A percentile compares a stretch with the other conserved stretches of the same genome.
phyloP scores from a whole-genome alignment of 2,797 vertebrate species.

The Holocentrus rufus region DNA sequence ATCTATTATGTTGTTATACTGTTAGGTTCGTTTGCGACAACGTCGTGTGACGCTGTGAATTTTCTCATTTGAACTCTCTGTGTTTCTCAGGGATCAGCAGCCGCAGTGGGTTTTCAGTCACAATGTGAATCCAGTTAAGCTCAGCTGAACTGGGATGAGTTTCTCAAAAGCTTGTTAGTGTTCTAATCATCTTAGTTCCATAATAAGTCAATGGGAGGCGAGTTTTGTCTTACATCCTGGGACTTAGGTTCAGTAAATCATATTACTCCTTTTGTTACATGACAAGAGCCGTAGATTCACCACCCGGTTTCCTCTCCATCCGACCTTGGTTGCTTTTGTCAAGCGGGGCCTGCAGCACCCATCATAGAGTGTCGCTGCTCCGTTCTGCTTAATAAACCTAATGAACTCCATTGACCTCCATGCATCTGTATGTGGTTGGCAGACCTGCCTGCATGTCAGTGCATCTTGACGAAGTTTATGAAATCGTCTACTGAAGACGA shows the following conservation, averaged over 20 bases:
- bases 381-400: not conserved
- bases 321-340: too few relatives aligned
- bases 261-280: not conserved
- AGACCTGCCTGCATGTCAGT: constrained; percentile 13
- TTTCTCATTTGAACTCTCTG: not conserved
- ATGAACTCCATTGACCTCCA: constrained; percentile 12
- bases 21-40: too few relatives aligned
- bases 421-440: constrained; percentile 29
- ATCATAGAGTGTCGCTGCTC: not conserved
- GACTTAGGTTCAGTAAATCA: not conserved
- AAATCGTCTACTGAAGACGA: constrained; percentile 25
- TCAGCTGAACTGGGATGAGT: not conserved
- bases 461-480: constrained; percentile 1
- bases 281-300: not conserved
- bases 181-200: not conserved
- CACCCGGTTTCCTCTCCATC: too few relatives aligned
- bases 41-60: not conserved
- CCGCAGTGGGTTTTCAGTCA: not conserved
- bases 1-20: too few relatives aligned
- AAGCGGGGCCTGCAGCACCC: not conserved
- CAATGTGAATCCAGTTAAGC: too few relatives aligned
- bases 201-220: not conserved
- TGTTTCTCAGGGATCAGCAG: not conserved
- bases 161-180: not conserved
- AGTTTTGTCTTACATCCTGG: too few relatives aligned